Conservation (phyloP, 2,888 invertebrate genomes). For the Himalopsyche kuldschensis region DNA sequence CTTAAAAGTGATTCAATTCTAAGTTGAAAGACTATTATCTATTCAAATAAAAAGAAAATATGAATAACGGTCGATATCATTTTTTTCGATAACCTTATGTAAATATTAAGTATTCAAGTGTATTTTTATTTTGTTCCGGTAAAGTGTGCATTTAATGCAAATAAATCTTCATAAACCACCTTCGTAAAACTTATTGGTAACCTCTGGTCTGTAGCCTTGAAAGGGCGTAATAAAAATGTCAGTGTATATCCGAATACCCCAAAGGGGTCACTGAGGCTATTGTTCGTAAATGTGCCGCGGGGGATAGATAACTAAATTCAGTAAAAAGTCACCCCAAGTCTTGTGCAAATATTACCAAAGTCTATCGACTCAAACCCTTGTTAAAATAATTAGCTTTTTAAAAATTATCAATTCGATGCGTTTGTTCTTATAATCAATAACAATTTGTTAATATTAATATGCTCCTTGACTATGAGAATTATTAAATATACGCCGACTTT, state of each 20-base stretch:
- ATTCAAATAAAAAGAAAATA: too few relatives aligned
- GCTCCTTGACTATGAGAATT: too few relatives aligned
- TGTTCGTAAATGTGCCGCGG: not conserved
- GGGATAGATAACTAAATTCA: not conserved
- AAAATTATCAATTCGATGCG: too few relatives aligned
- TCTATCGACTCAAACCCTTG: not conserved
- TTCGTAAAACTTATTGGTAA: not conserved
- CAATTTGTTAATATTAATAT: too few relatives aligned
- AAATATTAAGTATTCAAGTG: too few relatives aligned
- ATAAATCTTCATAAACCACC: not conserved
- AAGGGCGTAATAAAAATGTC: not conserved
- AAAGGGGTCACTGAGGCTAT: not conserved
- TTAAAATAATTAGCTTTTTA: not conserved
- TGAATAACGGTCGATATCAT: too few relatives aligned
- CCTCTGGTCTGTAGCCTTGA: not conserved
- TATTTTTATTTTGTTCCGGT: too few relatives aligned
- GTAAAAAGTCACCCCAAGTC: not conserved
- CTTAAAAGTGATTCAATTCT: too few relatives aligned
- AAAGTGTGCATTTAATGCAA: not conserved
- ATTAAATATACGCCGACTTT: too few relatives aligned
- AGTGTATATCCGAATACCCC: not conserved
- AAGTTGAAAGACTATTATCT: too few relatives aligned
- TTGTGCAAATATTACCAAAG: not conserved
- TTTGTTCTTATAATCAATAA: too few relatives aligned
- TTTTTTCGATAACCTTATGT: too few relatives aligned